Evolutionary conservation across 2,113 vertebrate species (phyloP).

Genomic region (Urocynchramus pylzowi): DNA sequence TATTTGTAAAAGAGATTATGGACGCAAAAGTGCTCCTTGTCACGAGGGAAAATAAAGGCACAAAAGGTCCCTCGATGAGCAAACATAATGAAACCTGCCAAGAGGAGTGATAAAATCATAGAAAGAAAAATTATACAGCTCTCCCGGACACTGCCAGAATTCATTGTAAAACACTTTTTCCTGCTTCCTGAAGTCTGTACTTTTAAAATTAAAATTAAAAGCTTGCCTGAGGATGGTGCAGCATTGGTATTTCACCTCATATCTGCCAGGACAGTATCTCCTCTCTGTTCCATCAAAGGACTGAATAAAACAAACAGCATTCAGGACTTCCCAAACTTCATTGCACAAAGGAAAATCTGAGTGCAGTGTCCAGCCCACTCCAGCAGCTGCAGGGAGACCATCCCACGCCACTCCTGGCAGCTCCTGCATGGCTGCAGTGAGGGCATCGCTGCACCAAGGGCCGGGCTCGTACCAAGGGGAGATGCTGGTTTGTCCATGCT

Average conservation of each 20-base stretch:
- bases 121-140: neutral
- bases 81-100: conserved; percentile 23
- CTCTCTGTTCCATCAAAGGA: neutral
- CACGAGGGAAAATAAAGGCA: neutral
- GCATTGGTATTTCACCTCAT: neutral
- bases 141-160: neutral
- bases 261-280: neutral
- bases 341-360: neutral
- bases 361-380: neutral
- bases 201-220: neutral
- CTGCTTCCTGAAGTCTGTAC: neutral
- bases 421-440: neutral
- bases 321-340: neutral
- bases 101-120: neutral
- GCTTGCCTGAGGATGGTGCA: neutral
- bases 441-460: neutral
- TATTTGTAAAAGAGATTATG: conserved; percentile 19
- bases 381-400: neutral
- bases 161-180: neutral
- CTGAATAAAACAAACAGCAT: neutral
- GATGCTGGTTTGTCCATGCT: neutral
- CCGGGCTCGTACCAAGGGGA: neutral
- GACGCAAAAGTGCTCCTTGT: neutral
- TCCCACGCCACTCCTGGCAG: neutral
- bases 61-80: neutral